A percentile compares a stretch with the other conserved stretches of the same genome.
These are phyloP conservation scores for Lagenorhynchus albirostris DNA, from an alignment of 2,113 vertebrate species.

Conservation along the genomic window DNA sequence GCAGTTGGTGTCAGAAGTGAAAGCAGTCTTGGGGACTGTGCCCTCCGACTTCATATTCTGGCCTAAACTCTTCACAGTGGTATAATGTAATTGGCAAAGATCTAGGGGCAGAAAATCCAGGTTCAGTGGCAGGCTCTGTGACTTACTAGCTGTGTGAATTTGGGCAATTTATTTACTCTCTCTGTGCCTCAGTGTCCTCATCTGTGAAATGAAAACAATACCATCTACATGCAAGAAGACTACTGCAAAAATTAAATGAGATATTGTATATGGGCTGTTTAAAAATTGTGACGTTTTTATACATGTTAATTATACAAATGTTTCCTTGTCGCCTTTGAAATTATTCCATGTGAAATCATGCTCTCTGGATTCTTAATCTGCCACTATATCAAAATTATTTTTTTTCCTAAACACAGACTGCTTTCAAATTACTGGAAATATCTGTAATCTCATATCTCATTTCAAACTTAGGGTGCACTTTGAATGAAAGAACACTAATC, in stretches of 20 bases:
- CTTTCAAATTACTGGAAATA: neutral
- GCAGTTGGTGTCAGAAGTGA: neutral
- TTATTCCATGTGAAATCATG: neutral
- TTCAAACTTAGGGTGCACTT: neutral
- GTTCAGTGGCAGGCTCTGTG: neutral
- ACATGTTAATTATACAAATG: neutral
- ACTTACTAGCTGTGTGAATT: neutral
- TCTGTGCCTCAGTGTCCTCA: neutral
- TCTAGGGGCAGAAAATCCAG: neutral
- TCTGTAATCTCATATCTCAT: conserved; percentile 19
- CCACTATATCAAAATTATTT: neutral
- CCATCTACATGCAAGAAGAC: neutral
- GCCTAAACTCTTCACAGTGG: neutral
- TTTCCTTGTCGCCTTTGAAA: conserved; percentile 14
- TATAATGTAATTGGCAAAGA: neutral
- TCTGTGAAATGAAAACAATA: neutral
- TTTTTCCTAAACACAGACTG: neutral
- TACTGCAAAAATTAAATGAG: neutral
- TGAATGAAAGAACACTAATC: neutral
- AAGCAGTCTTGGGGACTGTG: neutral
- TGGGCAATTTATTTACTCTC: neutral
- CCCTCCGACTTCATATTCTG: neutral
- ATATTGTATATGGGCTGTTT: neutral
- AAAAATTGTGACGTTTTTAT: neutral
- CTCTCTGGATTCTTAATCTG: neutral